Percentiles rank a stretch among this genome's conserved stretches.
Conservation (phyloP, 2,113 vertebrate species). For the Caracal caracal region DNA sequence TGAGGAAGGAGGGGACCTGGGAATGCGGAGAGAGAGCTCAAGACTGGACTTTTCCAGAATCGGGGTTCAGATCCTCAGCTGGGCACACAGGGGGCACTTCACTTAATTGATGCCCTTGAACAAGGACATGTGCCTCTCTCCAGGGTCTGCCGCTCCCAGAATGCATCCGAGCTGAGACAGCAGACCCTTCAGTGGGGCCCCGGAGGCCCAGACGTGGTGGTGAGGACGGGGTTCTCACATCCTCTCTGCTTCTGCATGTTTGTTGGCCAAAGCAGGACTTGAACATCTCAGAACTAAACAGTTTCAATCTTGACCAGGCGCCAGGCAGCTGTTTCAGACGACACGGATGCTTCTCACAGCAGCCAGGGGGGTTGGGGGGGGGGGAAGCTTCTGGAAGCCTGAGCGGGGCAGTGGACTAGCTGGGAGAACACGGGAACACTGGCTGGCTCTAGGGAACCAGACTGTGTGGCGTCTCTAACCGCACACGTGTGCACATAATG, state of each 20-base stretch:
- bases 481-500: too few species aligned
- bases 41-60: neutral
- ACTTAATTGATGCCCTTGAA: neutral
- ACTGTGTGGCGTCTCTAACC: too few species aligned
- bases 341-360: neutral
- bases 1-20: neutral
- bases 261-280: neutral
- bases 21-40: neutral
- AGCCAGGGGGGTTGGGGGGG: neutral
- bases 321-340: neutral
- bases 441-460: too few species aligned
- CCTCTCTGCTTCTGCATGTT: neutral
- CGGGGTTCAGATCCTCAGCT: neutral
- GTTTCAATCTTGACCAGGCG: neutral
- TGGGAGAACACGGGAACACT: neutral
- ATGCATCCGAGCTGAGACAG: accelerated
- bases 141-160: accelerated
- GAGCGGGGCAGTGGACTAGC: neutral
- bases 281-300: neutral
- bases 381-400: neutral
- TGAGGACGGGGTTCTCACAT: neutral
- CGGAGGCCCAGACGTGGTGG: too few species aligned
- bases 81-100: accelerated
- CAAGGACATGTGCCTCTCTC: neutral
- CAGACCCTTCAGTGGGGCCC: accelerated